phyloP scores from a whole-genome alignment of 2,113 vertebrate genomes.

The Ceratotherium simum region DNA sequence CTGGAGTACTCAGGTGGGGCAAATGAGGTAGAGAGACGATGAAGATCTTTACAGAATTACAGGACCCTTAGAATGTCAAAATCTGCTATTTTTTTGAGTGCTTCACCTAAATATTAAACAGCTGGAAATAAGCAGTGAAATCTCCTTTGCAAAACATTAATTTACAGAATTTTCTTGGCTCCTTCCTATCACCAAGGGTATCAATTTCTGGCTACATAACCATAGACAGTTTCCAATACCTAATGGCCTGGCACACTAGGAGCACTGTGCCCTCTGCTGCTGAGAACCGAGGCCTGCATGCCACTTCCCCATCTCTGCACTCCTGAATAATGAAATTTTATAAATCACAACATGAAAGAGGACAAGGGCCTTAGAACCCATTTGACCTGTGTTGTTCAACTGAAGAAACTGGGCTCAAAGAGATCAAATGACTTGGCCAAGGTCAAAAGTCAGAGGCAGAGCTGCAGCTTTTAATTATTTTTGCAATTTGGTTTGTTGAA shows the following conservation, averaged over 20 bases:
- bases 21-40: not conserved
- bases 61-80: not conserved
- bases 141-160: not conserved
- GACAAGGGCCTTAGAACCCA: not conserved
- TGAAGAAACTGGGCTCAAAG: constrained; percentile 15
- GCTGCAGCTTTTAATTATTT: constrained; percentile 1
- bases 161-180: constrained; percentile 20
- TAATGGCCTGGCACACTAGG: not conserved
- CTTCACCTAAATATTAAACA: not conserved
- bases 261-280: constrained; percentile 71
- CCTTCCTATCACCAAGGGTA: not conserved
- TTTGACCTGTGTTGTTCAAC: not conserved
- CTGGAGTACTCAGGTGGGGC: not conserved
- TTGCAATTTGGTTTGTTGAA: not conserved
- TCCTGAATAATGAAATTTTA: not conserved
- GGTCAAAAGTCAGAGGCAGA: not conserved
- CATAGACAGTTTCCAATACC: not conserved
- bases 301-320: not conserved
- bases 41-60: not conserved
- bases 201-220: not conserved
- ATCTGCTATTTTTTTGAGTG: not conserved
- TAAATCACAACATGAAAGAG: not conserved
- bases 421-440: not conserved
- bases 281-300: not conserved
- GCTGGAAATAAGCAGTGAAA: not conserved